These are phyloP conservation scores for Chitala chitala DNA, from an alignment of 2,113 vertebrate genomes.

Conservation along the genomic window DNA sequence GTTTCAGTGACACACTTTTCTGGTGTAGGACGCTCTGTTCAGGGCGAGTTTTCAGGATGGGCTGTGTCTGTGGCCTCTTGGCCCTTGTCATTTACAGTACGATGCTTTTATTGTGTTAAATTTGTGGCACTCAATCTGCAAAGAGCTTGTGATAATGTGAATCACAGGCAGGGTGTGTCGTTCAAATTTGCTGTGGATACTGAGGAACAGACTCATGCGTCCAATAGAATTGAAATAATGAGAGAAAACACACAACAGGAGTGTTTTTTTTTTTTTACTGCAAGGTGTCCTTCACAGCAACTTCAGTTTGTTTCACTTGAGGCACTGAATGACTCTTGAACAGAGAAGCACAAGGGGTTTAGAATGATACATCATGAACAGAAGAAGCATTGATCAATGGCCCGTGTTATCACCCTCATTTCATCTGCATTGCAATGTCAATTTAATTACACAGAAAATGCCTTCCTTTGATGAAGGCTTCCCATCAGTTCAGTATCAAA, in stretches of 20 bases:
- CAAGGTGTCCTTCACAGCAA: neutral
- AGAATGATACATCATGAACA: neutral
- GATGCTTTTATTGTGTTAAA: too few relatives aligned
- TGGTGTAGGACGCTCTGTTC: neutral
- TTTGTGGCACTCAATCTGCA: neutral
- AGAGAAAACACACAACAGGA: neutral
- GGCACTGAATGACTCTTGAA: neutral
- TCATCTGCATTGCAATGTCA: slow-evolving; percentile 11
- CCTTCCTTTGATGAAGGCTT: neutral
- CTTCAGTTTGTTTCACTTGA: neutral
- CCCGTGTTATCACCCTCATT: neutral
- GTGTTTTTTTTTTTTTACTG: neutral
- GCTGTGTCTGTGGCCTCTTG: too few relatives aligned
- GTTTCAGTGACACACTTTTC: neutral
- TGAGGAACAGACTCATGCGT: neutral
- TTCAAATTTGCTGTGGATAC: neutral
- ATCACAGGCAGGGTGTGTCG: neutral
- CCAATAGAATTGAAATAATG: neutral
- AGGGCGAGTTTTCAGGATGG: neutral
- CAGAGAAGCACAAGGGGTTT: neutral
- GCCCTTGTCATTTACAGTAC: too few relatives aligned
- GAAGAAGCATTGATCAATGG: neutral
- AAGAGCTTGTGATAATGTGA: neutral
- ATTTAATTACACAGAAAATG: slow-evolving; percentile 14
- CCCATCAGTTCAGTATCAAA: neutral